A percentile compares a stretch with the other conserved stretches of the same genome.
These are phyloP conservation scores for Phainopepla nitens DNA, from an alignment of 2,113 vertebrate genomes.

Conservation along the genomic window DNA sequence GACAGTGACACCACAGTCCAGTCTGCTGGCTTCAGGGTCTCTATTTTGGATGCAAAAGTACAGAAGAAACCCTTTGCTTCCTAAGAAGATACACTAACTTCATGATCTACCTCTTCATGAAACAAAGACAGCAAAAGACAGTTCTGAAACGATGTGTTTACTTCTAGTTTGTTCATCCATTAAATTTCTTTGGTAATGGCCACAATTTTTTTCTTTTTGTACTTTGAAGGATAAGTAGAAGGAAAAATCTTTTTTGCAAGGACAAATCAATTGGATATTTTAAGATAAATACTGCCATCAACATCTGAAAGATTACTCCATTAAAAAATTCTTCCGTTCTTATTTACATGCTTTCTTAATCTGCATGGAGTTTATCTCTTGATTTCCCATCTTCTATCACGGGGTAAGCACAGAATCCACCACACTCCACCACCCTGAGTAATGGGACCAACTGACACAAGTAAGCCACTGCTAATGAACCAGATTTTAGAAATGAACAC, in stretches of 20 bases:
- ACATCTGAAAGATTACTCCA: background rate
- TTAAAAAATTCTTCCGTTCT: background rate
- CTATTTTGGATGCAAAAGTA: background rate
- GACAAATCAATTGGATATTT: background rate
- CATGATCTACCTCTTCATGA: background rate
- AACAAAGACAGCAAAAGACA: background rate
- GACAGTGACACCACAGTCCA: background rate
- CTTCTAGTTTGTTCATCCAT: background rate
- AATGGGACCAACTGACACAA: background rate
- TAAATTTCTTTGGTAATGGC: background rate
- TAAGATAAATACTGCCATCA: background rate
- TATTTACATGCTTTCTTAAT: background rate
- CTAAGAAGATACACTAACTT: background rate
- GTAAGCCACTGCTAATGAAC: background rate
- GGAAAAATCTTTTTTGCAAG: background rate
- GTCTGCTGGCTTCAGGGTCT: background rate
- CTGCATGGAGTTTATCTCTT: background rate
- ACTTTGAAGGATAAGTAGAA: background rate
- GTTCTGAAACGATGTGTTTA: background rate
- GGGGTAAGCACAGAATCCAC: background rate
- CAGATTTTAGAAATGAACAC: background rate
- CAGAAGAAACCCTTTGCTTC: background rate
- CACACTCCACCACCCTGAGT: background rate
- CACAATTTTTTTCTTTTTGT: background rate
- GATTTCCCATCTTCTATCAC: background rate